Base-by-base conservation (phyloP, 2,113 vertebrate species). In the Ptilonorhynchus violaceus region DNA sequence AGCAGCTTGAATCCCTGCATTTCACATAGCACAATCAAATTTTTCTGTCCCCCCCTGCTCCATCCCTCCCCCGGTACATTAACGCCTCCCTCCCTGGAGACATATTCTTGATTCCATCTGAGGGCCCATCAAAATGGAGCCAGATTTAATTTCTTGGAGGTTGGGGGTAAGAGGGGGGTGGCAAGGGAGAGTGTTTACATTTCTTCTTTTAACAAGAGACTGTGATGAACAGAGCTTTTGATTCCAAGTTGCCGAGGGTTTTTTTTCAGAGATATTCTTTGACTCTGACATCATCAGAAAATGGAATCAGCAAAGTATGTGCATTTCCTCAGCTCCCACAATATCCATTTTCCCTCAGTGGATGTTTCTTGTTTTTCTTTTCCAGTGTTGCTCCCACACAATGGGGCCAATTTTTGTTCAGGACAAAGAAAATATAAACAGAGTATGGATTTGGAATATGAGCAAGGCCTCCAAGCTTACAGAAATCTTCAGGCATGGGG, bases 361-460 rank as follows among this genome's bases (percentile, higher is more conserved):
- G 98, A 98, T 98, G 97, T 96, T 96, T 97, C 97, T 97, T 97
- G 95, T 97, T 97, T 98, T 98, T 98, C 98, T 98, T 98, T 98
- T 97, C 89, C 94, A 96, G 92, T 95, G 95, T 97, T 97, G 94
- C 98, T 99, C 99, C 99, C 99, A 99, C 99, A 99, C 98, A 98
- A 98, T 97, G 97, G 94, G 97, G 98, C 98, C 98, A 98, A 98
- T 96, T 98, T 97, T 98, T 98, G 98, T 97, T 97, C 98, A 98
- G 98, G 96, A 98, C 97, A 98, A 98, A 98, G 97, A 96, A 97
- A 97, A 98, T 96, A 98, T 98, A 98, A 98, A 98, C 97, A 98
- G 94, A 98, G 77, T 88, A 94, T 91, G 94, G 85, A 80, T 94
- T 83, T 97, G 96, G 96, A 98, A 88, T 96, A 95, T 25, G 78